Conservation (phyloP, 2,113 vertebrate genomes). For the Rhea americana region DNA sequence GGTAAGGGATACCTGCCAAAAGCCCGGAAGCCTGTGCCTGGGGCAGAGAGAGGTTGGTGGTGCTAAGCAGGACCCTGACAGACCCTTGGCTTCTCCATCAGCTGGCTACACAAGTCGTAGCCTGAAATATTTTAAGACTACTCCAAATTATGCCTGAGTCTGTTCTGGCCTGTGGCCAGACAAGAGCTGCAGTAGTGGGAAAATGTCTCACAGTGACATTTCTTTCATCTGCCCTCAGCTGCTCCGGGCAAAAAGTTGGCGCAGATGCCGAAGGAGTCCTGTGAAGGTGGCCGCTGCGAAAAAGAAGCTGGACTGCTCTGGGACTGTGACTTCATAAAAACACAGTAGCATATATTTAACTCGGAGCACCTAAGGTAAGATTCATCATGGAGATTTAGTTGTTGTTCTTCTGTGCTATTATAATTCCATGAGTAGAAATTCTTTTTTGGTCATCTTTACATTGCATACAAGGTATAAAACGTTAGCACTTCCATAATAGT, state of each 20-base stretch:
- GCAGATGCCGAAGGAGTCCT: neutral
- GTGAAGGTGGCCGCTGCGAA: neutral
- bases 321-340: neutral
- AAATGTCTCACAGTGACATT: constrained; percentile 8
- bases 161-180: neutral
- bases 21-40: rapidly evolving
- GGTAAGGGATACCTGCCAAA: neutral
- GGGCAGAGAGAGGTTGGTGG: rapidly evolving
- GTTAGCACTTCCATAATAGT: neutral
- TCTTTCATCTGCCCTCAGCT: neutral
- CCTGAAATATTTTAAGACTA: neutral
- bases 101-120: neutral
- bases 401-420: neutral
- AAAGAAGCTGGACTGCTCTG: neutral
- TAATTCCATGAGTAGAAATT: neutral
- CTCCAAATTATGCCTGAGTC: neutral
- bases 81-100: neutral
- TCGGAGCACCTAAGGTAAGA: neutral
- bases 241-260: rapidly evolving
- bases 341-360: neutral
- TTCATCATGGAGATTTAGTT: neutral
- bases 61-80: neutral
- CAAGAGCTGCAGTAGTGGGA: neutral
- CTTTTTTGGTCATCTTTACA: neutral
- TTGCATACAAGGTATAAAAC: neutral